phyloP scores from a whole-genome alignment of 2,113 vertebrate species.

The Heterocephalus glaber region DNA sequence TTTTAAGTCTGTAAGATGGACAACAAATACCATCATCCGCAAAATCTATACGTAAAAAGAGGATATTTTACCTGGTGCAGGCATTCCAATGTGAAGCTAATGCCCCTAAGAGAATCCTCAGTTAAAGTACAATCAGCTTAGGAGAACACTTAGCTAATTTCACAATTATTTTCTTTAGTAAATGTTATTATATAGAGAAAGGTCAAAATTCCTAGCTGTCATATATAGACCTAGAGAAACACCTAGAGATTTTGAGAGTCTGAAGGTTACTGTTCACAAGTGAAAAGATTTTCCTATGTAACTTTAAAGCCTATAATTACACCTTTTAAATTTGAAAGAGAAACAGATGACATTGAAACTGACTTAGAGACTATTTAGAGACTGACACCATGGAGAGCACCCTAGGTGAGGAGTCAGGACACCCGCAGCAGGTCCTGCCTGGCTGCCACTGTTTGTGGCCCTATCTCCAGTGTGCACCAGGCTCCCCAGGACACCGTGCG shows the following conservation, averaged over 20 bases:
- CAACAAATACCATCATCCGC: neutral
- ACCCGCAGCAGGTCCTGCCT: neutral
- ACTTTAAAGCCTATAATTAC: neutral
- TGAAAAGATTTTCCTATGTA: neutral
- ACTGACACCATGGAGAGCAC: neutral
- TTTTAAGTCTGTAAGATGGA: conserved; percentile 89
- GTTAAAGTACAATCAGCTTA: neutral
- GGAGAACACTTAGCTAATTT: neutral
- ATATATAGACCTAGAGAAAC: neutral
- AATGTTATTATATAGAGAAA: neutral
- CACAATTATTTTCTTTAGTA: conserved; percentile 20
- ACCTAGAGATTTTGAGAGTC: neutral
- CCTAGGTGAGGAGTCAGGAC: neutral
- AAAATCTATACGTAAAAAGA: neutral
- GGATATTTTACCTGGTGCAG: neutral
- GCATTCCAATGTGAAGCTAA: neutral
- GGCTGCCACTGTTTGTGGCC: neutral
- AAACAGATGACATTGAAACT: neutral
- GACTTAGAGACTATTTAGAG: neutral
- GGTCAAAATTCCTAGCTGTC: conserved; percentile 28
- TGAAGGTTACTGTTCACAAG: neutral
- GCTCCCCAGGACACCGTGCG: neutral
- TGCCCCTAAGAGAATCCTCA: neutral
- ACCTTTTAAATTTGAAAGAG: conserved; percentile 23
- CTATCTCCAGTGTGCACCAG: neutral